phyloP scores from a whole-genome alignment of 2,888 invertebrate species.

The Drosophila nr. medialis region DNA sequence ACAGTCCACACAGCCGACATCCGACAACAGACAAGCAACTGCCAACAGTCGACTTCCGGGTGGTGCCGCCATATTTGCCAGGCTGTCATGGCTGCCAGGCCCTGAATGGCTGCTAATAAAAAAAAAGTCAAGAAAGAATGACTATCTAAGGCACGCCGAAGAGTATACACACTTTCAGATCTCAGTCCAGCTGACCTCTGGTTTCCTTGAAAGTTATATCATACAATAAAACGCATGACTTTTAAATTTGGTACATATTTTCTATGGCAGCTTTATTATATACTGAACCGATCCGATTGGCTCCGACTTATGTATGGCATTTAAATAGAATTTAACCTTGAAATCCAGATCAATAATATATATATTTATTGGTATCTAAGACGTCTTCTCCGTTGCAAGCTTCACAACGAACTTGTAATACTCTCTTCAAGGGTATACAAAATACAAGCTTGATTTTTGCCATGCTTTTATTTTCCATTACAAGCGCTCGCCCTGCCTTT shows the following conservation, averaged over 20 bases:
- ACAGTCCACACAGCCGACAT: slow-evolving; percentile 40
- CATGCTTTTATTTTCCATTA: slow-evolving; percentile 76
- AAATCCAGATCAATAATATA: too few species aligned
- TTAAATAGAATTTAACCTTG: not conserved
- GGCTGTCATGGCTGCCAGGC: slow-evolving; percentile 62
- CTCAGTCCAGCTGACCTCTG: not conserved
- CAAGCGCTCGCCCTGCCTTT: not conserved
- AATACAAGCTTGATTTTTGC: slow-evolving; percentile 64
- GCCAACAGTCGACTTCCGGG: slow-evolving; percentile 71
- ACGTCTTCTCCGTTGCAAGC: not conserved
- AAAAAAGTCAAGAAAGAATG: slow-evolving; percentile 29
- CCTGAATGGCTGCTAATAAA: slow-evolving; percentile 75
- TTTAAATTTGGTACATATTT: not conserved
- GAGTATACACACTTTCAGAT: not conserved
- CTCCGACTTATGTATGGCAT: not conserved
- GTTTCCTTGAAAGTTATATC: not conserved
- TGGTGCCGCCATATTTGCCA: slow-evolving; percentile 72
- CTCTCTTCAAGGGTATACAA: not conserved
- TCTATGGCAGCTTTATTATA: not conserved
- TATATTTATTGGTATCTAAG: not conserved
- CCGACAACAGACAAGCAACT: slow-evolving; percentile 30
- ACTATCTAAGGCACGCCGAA: not conserved
- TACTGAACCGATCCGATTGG: not conserved
- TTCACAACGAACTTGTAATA: not conserved
- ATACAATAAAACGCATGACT: not conserved